A percentile compares a stretch with the other conserved stretches of the same genome.
phyloP scores from a whole-genome alignment of 2,113 vertebrate genomes.

The Oceanodroma tethys region DNA sequence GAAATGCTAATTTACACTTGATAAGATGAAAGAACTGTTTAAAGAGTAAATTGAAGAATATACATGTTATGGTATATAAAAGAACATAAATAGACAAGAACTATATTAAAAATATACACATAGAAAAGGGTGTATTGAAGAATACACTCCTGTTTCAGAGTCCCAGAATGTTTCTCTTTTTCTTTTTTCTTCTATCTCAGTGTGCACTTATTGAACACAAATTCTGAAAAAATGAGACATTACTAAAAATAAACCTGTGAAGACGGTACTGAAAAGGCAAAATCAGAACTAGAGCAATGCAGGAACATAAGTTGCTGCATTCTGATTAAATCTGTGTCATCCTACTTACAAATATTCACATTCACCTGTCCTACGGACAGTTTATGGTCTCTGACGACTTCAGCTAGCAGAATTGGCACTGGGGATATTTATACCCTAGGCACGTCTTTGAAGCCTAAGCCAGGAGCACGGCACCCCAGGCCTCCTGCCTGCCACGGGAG shows the following conservation, averaged over 20 bases:
- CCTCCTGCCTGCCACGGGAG: background rate
- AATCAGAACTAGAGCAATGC: background rate
- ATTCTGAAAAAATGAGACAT: background rate
- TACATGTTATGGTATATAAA: background rate
- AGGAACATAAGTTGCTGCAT: background rate
- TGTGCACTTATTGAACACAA: background rate
- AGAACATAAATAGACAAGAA: background rate
- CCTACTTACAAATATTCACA: background rate
- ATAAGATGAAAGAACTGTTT: background rate
- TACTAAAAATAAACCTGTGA: background rate
- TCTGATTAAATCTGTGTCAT: background rate
- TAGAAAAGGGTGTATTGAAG: background rate
- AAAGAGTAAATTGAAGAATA: background rate
- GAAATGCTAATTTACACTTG: background rate
- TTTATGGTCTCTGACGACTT: background rate
- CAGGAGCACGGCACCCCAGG: background rate
- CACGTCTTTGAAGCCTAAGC: background rate
- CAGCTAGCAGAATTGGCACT: background rate
- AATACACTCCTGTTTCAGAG: background rate
- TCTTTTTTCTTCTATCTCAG: background rate
- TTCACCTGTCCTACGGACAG: background rate
- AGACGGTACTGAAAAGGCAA: background rate
- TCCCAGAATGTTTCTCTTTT: background rate
- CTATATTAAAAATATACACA: background rate
- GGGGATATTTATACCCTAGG: background rate